These are phyloP conservation scores for Nephrotoma flavescens DNA, from an alignment of 2,888 invertebrate genomes.

Conservation along the genomic window DNA sequence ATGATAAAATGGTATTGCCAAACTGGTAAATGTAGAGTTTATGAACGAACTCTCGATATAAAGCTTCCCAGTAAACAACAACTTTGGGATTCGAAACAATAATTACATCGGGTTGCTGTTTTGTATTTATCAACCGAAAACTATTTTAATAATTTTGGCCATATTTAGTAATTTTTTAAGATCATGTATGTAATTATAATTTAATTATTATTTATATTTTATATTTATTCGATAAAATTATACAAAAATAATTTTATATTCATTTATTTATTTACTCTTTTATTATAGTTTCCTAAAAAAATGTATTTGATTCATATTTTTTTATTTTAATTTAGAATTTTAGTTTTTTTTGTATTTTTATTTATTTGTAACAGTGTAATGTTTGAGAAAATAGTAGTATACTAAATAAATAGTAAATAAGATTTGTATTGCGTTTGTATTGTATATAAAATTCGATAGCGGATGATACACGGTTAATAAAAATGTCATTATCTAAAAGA, in stretches of 20 bases:
- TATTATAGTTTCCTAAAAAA: neutral
- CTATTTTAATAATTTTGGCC: neutral
- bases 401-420: neutral
- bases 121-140: neutral
- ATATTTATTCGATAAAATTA: neutral
- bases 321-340: neutral
- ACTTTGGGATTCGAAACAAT: too few species aligned
- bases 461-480: neutral
- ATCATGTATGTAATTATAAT: neutral
- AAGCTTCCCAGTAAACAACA: too few species aligned
- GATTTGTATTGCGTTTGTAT: neutral
- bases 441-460: neutral
- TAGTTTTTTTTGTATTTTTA: neutral
- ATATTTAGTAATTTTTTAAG: neutral
- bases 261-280: neutral
- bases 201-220: neutral
- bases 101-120: too few species aligned
- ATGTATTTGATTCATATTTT: neutral
- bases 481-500: too few species aligned
- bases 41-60: too few species aligned
- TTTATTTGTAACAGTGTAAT: neutral
- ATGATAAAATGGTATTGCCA: too few species aligned
- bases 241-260: neutral
- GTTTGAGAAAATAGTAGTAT: neutral
- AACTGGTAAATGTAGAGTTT: too few species aligned